A percentile compares a stretch with the other conserved stretches of the same genome.
Conservation (phyloP, 1,140 invertebrate species). For the Zaprionus capensis region DNA sequence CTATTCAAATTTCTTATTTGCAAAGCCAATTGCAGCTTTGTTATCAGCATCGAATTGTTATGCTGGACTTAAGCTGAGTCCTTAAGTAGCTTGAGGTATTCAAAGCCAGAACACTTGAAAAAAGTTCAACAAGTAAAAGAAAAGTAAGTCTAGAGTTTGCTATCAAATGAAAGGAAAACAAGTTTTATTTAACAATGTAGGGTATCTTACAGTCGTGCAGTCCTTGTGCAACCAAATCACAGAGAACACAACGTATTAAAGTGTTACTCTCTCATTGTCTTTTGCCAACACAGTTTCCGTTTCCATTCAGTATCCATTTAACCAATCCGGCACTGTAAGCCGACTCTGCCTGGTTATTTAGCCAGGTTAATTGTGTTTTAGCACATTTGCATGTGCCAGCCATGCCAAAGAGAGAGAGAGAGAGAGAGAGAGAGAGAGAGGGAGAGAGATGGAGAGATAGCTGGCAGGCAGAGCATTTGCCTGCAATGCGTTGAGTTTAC, state of each 20-base stretch:
- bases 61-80: not conserved
- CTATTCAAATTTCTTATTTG: slow-evolving; percentile 1
- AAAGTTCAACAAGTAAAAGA: not conserved
- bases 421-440: not conserved
- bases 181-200: not conserved
- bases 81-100: not conserved
- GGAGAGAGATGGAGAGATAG: slow-evolving; percentile 3
- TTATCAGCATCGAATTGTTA: not conserved
- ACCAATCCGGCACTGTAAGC: slow-evolving; percentile 1
- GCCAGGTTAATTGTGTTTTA: slow-evolving; percentile 37
- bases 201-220: not conserved
- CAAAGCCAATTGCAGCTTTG: not conserved
- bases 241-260: not conserved
- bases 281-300: slow-evolving; percentile 34
- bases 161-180: not conserved
- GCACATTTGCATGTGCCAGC: slow-evolving; percentile 40
- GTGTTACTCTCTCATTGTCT: not conserved
- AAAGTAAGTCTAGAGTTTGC: not conserved
- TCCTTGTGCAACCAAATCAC: not conserved
- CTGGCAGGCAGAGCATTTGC: slow-evolving; percentile 20
- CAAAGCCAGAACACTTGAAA: not conserved
- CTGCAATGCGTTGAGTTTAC: slow-evolving; percentile 57
- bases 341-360: slow-evolving; percentile 13
- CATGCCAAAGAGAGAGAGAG: not conserved
- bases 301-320: slow-evolving; percentile 12